These are phyloP conservation scores for Brevimyrus niger DNA, from an alignment of 2,113 vertebrate genomes.

Conservation along the genomic window DNA sequence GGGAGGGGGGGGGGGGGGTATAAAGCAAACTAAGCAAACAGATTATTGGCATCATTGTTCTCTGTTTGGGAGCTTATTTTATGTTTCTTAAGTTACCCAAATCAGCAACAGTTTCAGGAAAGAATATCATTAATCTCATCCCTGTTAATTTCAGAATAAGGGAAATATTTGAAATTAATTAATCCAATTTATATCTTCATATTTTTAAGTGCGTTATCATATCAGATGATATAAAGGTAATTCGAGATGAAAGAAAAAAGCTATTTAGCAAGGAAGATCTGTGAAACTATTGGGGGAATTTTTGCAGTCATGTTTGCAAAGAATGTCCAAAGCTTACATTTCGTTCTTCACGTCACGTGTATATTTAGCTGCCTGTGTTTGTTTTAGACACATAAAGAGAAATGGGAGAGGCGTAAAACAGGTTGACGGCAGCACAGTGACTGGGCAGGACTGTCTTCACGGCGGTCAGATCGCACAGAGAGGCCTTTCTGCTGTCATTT, in stretches of 20 bases:
- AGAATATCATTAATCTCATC: neutral
- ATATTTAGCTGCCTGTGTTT: constrained; percentile 41
- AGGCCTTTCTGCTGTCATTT: constrained; percentile 56
- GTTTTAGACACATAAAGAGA: constrained; percentile 24
- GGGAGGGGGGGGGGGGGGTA: no score
- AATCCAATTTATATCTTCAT: neutral
- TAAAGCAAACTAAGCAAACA: neutral
- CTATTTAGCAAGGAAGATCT: neutral
- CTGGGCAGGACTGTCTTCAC: constrained; percentile 33
- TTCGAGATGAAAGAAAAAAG: neutral
- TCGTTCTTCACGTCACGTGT: constrained; percentile 27
- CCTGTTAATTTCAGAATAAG: neutral
- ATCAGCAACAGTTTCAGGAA: neutral
- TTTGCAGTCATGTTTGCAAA: neutral
- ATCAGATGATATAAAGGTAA: neutral
- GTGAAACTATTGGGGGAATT: neutral
- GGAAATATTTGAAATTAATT: neutral
- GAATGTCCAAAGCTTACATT: constrained; percentile 14
- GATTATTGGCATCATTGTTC: neutral
- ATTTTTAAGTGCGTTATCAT: neutral
- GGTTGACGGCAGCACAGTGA: constrained; percentile 8
- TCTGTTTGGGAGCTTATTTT: neutral
- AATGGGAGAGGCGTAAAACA: constrained; percentile 49
- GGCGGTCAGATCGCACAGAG: constrained; percentile 50
- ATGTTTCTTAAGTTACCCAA: neutral